Evolutionary conservation across 64 coral and sea anemone species (phyloP).

Genomic region (Porites lutea): DNA sequence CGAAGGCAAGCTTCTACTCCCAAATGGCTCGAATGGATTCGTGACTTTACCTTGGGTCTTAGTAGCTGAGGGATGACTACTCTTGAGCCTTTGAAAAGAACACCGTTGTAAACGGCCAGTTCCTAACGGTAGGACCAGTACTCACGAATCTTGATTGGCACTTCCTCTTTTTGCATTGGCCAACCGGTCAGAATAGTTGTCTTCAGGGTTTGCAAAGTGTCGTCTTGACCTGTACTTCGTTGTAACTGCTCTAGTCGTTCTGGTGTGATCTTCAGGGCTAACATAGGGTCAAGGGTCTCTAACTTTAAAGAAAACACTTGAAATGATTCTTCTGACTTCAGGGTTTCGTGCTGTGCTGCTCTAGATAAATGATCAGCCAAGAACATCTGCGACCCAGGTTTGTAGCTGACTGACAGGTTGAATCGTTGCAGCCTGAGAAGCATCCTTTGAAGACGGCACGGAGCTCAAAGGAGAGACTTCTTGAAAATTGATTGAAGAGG

Average conservation of each 20-base stretch:
- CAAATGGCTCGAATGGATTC: too few relatives aligned
- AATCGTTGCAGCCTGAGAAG: slow-evolving; percentile 39
- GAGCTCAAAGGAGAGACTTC: too few relatives aligned
- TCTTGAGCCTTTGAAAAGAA: slow-evolving; percentile 58
- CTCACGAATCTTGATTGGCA: neutral
- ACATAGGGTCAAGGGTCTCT: neutral
- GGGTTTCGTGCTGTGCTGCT: slow-evolving; percentile 25
- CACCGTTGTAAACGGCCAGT: slow-evolving; percentile 38
- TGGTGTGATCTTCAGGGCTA: neutral
- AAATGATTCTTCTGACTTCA: neutral
- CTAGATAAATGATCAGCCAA: slow-evolving; percentile 66
- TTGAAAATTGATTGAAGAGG: too few relatives aligned
- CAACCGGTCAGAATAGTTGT: slow-evolving; percentile 46
- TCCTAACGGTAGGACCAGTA: slow-evolving; percentile 63
- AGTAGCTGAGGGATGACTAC: neutral
- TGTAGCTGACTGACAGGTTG: slow-evolving; percentile 33
- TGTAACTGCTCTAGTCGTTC: slow-evolving; percentile 48
- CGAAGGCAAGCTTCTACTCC: too few relatives aligned
- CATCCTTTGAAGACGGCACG: too few relatives aligned
- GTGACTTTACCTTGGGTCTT: too few relatives aligned
- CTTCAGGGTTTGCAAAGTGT: too few relatives aligned
- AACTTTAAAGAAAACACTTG: slow-evolving; percentile 30
- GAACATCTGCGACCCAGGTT: slow-evolving; percentile 54
- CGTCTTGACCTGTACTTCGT: slow-evolving; percentile 46
- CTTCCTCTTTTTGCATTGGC: slow-evolving; percentile 12